Conservation (phyloP, 1,140 invertebrate species). For the Leptestheria dahalacensis region DNA sequence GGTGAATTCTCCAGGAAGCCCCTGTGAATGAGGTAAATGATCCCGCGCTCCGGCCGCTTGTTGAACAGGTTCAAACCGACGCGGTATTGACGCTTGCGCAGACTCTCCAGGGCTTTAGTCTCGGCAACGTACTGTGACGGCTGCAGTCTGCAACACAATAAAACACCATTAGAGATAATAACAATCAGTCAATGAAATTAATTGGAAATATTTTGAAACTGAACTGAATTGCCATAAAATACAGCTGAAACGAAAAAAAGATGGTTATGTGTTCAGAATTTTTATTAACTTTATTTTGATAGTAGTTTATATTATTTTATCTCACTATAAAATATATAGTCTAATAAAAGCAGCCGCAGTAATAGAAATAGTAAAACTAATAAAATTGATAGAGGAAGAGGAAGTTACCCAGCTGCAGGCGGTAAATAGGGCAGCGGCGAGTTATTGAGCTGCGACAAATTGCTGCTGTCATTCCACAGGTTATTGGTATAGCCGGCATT, state of each 20-base stretch:
- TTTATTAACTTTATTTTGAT: too few relatives aligned
- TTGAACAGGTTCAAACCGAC: conserved; percentile 99
- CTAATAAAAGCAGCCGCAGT: not conserved
- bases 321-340: not conserved
- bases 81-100: conserved; percentile 81
- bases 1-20: conserved; percentile 90
- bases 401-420: not conserved
- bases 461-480: not conserved
- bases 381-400: too few relatives aligned
- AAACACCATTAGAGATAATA: not conserved
- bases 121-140: not conserved
- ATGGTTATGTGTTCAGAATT: too few relatives aligned
- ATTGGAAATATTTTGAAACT: too few relatives aligned
- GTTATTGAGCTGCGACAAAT: not conserved
- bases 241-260: too few relatives aligned
- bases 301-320: too few relatives aligned
- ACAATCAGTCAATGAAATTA: too few relatives aligned
- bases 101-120: conserved; percentile 50
- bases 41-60: conserved; percentile 94
- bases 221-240: too few relatives aligned
- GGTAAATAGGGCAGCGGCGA: not conserved
- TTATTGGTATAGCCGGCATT: conserved; percentile 3
- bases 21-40: conserved; percentile 81
- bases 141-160: not conserved
- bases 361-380: not conserved